Evolutionary conservation across 1,140 invertebrate species (phyloP).

Genomic region (Drosophila subobscura): DNA sequence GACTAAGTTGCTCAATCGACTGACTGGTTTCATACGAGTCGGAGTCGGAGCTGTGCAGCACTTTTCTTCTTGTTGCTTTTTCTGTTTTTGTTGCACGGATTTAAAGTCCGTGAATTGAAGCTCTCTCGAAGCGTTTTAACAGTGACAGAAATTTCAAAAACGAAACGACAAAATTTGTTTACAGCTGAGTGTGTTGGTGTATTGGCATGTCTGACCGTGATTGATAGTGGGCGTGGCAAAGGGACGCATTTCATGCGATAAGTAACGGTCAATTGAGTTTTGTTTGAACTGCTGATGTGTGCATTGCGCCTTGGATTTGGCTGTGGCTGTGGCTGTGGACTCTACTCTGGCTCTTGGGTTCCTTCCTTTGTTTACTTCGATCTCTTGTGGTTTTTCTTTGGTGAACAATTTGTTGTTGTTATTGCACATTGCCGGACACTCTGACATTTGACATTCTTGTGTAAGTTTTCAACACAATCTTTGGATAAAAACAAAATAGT

Average conservation of each 20-base stretch:
- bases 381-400: conserved; percentile 32
- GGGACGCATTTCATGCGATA: conserved; percentile 48
- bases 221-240: conserved; percentile 42
- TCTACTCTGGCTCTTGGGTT: not conserved
- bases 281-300: conserved; percentile 63
- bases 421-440: conserved; percentile 37
- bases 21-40: conserved; percentile 17
- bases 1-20: conserved; percentile 18
- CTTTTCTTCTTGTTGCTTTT: conserved; percentile 30
- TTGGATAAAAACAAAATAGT: conserved; percentile 50
- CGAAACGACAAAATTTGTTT: conserved; percentile 34
- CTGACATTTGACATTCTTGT: conserved; percentile 68
- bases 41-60: conserved; percentile 17
- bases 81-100: conserved; percentile 63
- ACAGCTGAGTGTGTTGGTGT: not conserved
- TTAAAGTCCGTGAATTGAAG: conserved; percentile 68
- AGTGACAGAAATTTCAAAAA: conserved; percentile 50
- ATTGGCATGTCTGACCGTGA: conserved; percentile 31
- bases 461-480: conserved; percentile 50
- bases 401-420: conserved; percentile 37
- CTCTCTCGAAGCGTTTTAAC: conserved; percentile 1
- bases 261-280: conserved; percentile 45
- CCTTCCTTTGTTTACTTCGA: conserved; percentile 45
- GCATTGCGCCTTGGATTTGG: conserved; percentile 51
- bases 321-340: too few species aligned